Evolutionary conservation across 1,140 invertebrate genomes (phyloP).

Genomic region (Zaprionus nigranus): DNA sequence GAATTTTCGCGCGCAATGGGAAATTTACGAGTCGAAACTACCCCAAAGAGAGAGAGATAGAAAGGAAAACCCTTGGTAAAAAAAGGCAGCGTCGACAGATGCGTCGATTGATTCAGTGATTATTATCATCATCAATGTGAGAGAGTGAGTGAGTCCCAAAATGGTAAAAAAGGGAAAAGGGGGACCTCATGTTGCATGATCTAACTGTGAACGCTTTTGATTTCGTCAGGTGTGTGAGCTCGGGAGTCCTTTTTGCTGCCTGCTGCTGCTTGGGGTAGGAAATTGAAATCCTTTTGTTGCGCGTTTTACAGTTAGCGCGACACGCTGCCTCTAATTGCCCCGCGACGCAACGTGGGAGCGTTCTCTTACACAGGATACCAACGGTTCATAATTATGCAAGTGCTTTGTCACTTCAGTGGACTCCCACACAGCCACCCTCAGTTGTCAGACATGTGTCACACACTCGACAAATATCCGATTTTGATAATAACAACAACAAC

Average conservation of each 20-base stretch:
- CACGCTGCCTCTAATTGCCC: constrained; percentile 56
- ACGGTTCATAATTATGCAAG: constrained; percentile 75
- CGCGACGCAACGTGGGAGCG: constrained; percentile 60
- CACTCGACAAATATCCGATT: constrained; percentile 52
- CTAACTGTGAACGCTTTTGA: constrained; percentile 81
- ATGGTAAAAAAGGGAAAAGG: constrained; percentile 20
- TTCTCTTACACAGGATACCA: constrained; percentile 75
- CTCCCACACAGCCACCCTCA: neutral
- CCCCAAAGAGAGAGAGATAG: constrained; percentile 46
- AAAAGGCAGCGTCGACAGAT: constrained; percentile 66
- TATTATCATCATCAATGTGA: constrained; percentile 48
- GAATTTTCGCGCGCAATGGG: constrained; percentile 79
- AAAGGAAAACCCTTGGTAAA: constrained; percentile 53
- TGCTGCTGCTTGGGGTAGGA: constrained; percentile 59
- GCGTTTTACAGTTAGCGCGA: constrained; percentile 72
- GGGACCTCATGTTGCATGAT: constrained; percentile 53
- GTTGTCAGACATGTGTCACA: neutral
- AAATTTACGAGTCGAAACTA: constrained; percentile 58
- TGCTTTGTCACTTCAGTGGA: constrained; percentile 33
- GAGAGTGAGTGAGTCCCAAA: neutral
- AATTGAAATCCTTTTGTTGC: constrained; percentile 78
- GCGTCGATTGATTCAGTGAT: constrained; percentile 68
- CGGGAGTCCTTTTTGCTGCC: constrained; percentile 34
- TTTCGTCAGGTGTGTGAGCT: constrained; percentile 70
- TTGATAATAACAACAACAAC: constrained; percentile 12